Conservation (phyloP, 1,140 invertebrate species). For the Drosophila pallidifrons region DNA sequence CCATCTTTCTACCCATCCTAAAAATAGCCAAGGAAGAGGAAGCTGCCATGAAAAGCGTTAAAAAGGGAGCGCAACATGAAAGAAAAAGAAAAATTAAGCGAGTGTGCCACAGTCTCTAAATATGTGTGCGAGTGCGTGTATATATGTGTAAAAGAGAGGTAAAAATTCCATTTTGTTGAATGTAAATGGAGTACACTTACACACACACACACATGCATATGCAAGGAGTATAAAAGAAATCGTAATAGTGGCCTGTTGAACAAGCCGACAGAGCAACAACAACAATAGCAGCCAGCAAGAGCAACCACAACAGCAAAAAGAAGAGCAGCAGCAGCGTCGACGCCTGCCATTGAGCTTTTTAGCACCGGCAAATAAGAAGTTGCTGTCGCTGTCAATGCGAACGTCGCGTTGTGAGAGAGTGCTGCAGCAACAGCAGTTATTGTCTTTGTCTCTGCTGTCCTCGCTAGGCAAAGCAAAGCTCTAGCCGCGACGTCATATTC, state of each 20-base stretch:
- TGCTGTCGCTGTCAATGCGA: conserved; percentile 26
- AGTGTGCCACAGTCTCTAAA: conserved; percentile 4
- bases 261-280: conserved; percentile 54
- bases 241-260: conserved; percentile 80
- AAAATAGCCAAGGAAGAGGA: conserved; percentile 60
- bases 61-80: conserved; percentile 21
- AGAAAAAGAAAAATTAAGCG: conserved; percentile 25
- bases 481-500: conserved; percentile 58
- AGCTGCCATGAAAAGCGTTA: conserved; percentile 42
- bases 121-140: not conserved
- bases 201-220: conserved; percentile 7
- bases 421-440: conserved; percentile 14
- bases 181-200: conserved; percentile 49
- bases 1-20: conserved; percentile 36
- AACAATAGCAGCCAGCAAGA: too few species aligned
- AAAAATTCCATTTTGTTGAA: conserved; percentile 71
- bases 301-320: conserved; percentile 42
- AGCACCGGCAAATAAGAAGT: conserved; percentile 54
- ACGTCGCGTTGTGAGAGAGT: conserved; percentile 20
- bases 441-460: conserved; percentile 13
- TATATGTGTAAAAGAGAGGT: conserved; percentile 33
- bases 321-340: conserved; percentile 6
- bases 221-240: conserved; percentile 45
- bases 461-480: conserved; percentile 26
- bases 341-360: conserved; percentile 30